Conservation (phyloP, 2,113 vertebrate species). For the Actenoides hombroni region DNA sequence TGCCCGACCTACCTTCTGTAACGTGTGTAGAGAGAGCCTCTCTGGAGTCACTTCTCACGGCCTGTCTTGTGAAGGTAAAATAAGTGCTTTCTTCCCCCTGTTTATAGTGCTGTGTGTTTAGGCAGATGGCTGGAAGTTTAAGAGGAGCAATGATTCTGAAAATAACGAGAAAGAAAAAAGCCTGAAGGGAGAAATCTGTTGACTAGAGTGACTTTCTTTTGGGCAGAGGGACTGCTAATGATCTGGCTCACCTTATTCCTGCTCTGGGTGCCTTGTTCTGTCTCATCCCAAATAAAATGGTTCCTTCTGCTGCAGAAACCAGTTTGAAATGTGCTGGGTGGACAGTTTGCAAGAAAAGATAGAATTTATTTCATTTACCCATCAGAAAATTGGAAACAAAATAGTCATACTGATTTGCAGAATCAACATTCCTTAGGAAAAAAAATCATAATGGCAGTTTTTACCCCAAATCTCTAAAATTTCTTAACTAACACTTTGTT, state of each 20-base stretch:
- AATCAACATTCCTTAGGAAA: neutral
- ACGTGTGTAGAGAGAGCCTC: conserved; percentile 95
- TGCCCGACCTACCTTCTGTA: conserved; percentile 96
- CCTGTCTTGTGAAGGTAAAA: conserved; percentile 96
- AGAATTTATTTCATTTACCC: neutral
- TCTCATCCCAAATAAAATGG: neutral
- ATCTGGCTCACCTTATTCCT: neutral
- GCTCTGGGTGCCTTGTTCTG: neutral
- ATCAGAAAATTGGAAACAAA: neutral
- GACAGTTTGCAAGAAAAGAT: neutral
- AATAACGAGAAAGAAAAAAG: neutral
- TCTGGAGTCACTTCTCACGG: conserved; percentile 98
- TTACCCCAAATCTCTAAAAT: neutral
- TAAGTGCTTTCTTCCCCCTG: neutral
- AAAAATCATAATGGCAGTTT: neutral
- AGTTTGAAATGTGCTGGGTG: neutral
- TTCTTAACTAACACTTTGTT: neutral
- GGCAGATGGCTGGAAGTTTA: neutral
- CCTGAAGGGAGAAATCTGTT: neutral
- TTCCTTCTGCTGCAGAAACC: neutral
- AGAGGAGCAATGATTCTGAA: neutral
- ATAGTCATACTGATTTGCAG: neutral
- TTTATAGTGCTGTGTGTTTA: rapidly evolving
- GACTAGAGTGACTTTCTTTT: neutral
- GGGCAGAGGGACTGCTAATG: neutral